These are phyloP conservation scores for Morone saxatilis DNA, from an alignment of 2,113 vertebrate species.

Conservation along the genomic window DNA sequence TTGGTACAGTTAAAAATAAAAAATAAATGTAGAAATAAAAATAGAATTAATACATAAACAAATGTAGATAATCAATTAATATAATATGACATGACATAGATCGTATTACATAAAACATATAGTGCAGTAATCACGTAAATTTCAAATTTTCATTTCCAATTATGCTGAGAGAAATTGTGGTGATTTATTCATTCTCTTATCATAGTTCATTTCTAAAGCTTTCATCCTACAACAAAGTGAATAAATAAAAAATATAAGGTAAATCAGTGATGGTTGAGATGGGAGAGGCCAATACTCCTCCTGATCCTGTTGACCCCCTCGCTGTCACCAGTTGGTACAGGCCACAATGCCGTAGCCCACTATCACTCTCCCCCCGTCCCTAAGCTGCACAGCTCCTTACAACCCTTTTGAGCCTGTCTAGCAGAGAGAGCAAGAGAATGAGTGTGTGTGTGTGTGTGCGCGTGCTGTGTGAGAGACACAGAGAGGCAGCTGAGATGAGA, in stretches of 20 bases:
- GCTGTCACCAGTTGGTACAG: slow-evolving; percentile 79
- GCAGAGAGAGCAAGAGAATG: slow-evolving; percentile 50
- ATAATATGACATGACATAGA: background rate
- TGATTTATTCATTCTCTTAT: background rate
- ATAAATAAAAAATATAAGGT: background rate
- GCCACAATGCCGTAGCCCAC: slow-evolving; percentile 74
- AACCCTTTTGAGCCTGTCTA: slow-evolving; percentile 64
- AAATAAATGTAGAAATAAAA: background rate
- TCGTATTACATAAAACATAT: background rate
- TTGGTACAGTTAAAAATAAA: too few relatives aligned
- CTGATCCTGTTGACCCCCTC: slow-evolving; percentile 65
- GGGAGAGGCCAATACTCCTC: background rate
- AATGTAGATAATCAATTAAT: background rate
- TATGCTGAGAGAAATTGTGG: background rate
- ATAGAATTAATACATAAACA: background rate
- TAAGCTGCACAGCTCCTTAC: slow-evolving; percentile 70
- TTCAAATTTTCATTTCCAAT: background rate
- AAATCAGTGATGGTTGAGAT: background rate
- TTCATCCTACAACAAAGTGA: slow-evolving; percentile 14
- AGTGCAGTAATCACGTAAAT: background rate
- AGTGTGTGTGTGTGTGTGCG: slow-evolving; percentile 1
- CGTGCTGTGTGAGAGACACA: slow-evolving; percentile 23
- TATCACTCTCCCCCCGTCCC: slow-evolving; percentile 55
- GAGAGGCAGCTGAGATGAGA: slow-evolving; percentile 63
- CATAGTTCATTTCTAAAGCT: slow-evolving; percentile 16